These are phyloP conservation scores for Eutolmus rufibarbis DNA, from an alignment of 2,888 invertebrate species.

Conservation along the genomic window DNA sequence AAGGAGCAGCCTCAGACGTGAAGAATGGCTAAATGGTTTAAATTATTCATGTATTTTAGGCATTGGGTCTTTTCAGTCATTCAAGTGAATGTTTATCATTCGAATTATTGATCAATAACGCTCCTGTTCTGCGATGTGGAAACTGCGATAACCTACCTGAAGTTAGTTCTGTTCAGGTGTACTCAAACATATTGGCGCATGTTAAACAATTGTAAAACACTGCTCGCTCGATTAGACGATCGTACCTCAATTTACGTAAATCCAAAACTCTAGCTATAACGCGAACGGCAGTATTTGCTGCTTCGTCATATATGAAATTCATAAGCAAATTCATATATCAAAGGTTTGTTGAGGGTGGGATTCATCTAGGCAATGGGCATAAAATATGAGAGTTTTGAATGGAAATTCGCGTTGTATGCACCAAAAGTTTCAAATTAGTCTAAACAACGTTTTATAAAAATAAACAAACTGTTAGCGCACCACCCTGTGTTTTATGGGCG, in stretches of 20 bases:
- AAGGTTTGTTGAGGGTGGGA: background rate
- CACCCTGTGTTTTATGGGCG: background rate
- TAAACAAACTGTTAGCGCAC: background rate
- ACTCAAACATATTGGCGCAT: background rate
- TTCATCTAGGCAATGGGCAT: background rate
- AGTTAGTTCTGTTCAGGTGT: background rate
- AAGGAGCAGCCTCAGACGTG: background rate
- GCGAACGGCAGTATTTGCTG: background rate
- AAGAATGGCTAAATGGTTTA: background rate
- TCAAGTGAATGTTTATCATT: background rate
- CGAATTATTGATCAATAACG: background rate
- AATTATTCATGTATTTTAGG: background rate
- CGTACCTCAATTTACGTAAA: background rate
- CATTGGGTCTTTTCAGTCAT: background rate
- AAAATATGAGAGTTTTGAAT: background rate
- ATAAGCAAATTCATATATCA: background rate
- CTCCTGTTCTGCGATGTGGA: background rate
- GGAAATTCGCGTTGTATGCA: background rate
- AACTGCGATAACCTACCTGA: background rate
- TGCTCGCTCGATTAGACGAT: background rate
- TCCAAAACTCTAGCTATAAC: background rate
- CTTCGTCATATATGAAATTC: background rate
- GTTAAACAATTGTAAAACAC: background rate
- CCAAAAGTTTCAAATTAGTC: background rate
- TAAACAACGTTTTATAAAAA: background rate